phyloP scores from a whole-genome alignment of 2,113 vertebrate species.

The Willisornis vidua region DNA sequence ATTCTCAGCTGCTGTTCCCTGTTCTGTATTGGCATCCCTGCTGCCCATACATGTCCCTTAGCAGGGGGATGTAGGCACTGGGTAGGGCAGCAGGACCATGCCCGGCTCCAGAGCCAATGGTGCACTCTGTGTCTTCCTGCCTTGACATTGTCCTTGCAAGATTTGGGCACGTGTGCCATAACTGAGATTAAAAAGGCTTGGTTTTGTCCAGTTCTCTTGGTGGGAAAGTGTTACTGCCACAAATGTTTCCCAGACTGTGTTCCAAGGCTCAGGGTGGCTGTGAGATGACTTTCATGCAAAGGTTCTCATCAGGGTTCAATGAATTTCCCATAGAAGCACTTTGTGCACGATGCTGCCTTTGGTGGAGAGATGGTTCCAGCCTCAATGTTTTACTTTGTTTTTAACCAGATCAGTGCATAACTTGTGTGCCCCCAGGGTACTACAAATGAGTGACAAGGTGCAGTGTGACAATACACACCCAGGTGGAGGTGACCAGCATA shows the following conservation, averaged over 20 bases:
- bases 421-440: background rate
- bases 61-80: background rate
- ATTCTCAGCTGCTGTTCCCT: background rate
- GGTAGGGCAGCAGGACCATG: rapidly evolving
- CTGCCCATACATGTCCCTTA: background rate
- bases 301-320: rapidly evolving
- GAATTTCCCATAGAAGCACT: background rate
- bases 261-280: background rate
- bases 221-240: background rate
- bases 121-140: background rate
- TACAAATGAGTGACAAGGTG: background rate
- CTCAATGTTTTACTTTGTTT: background rate
- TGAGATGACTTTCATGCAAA: background rate
- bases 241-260: background rate
- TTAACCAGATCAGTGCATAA: background rate
- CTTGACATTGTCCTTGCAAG: background rate
- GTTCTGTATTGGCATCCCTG: background rate
- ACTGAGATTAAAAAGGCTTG: background rate
- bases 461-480: background rate
- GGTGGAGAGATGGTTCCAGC: background rate
- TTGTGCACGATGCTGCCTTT: rapidly evolving
- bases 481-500: rapidly evolving
- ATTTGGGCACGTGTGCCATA: background rate
- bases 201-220: background rate
- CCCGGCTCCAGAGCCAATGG: rapidly evolving